Conservation (phyloP, 2,113 vertebrate genomes). For the Nannobrachium achirus region DNA sequence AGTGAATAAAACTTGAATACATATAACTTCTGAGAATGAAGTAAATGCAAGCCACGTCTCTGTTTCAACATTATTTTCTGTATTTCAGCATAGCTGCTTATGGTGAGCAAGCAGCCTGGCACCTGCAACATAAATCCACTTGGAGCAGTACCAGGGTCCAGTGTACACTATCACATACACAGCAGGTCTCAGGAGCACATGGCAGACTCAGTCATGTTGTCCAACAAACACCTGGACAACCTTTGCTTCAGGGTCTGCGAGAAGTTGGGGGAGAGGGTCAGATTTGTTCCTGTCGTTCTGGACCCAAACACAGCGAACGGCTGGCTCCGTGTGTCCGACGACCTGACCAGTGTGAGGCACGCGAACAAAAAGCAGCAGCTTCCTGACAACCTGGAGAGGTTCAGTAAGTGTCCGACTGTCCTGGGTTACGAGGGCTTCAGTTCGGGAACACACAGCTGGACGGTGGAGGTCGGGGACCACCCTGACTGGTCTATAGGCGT, state of each 20-base stretch:
- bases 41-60: too few relatives aligned
- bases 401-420: accelerated
- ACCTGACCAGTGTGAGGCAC: conserved; percentile 45
- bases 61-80: too few relatives aligned
- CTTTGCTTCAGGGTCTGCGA: conserved; percentile 56
- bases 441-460: conserved; percentile 59
- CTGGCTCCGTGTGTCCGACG: conserved; percentile 50
- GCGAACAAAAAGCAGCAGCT: conserved; percentile 9
- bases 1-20: too few relatives aligned
- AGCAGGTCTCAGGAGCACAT: conserved; percentile 41
- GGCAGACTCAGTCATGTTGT: conserved; percentile 31
- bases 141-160: conserved; percentile 40
- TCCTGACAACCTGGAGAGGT: conserved; percentile 59
- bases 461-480: conserved; percentile 59
- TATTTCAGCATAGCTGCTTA: too few relatives aligned
- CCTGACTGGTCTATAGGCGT: conserved; percentile 15
- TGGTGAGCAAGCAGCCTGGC: too few relatives aligned
- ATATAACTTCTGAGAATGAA: too few relatives aligned
- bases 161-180: conserved; percentile 37
- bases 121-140: conserved; percentile 22
- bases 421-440: conserved; percentile 58
- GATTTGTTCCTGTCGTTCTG: conserved; percentile 54
- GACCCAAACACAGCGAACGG: conserved; percentile 48
- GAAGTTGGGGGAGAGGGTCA: conserved; percentile 47
- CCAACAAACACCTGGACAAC: conserved; percentile 62